phyloP scores from a whole-genome alignment of 2,888 invertebrate species.

The Diadromus collaris region DNA sequence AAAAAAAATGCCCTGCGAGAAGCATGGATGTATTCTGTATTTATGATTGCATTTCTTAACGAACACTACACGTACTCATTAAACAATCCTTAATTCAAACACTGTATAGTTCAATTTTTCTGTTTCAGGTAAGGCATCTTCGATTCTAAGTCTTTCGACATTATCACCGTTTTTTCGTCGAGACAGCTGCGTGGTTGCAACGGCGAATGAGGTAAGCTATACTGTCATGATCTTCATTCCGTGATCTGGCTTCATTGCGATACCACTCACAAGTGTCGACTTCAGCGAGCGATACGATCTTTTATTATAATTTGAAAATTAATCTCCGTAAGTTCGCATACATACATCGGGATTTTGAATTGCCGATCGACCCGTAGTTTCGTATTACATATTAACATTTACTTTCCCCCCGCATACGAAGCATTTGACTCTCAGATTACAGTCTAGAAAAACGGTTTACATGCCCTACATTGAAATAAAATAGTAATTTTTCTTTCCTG shows the following conservation, averaged over 20 bases:
- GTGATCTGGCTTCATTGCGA: neutral
- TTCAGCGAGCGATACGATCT: neutral
- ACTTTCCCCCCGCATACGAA: neutral
- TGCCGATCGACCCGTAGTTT: neutral
- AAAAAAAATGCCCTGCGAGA: neutral
- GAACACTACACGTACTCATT: neutral
- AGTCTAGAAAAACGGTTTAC: neutral
- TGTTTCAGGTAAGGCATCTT: conserved; percentile 70
- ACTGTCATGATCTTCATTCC: conserved; percentile 6
- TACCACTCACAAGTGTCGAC: conserved; percentile 16
- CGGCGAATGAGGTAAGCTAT: conserved; percentile 36
- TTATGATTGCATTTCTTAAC: neutral
- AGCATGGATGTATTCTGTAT: neutral
- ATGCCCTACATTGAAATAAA: neutral
- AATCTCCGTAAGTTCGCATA: neutral
- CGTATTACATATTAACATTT: neutral
- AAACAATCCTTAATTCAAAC: neutral
- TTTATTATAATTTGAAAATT: neutral
- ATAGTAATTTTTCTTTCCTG: neutral
- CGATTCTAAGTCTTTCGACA: conserved; percentile 20
- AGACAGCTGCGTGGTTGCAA: neutral
- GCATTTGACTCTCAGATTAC: neutral
- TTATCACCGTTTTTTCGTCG: conserved; percentile 19
- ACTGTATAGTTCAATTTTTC: conserved; percentile 25
- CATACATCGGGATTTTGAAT: neutral